Conservation (phyloP, 2,888 invertebrate genomes). For the Ypsolopha sequella region DNA sequence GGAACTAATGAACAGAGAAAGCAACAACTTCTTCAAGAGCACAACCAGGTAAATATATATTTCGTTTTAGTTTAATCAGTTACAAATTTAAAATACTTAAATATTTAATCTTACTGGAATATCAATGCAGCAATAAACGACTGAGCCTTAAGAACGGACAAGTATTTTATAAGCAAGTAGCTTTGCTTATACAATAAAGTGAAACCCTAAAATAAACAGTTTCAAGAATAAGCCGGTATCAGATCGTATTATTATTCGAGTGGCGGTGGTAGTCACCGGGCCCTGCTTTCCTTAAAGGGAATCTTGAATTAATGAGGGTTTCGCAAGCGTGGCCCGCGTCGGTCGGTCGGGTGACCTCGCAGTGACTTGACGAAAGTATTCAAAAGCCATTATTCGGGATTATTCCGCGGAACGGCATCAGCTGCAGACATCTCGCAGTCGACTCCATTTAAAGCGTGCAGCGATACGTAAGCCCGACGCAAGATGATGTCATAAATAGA, state of each 20-base stretch:
- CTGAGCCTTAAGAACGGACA: background rate
- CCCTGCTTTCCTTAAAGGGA: constrained; percentile 55
- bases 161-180: too few relatives aligned
- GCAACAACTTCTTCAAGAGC: constrained; percentile 91
- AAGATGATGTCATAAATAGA: constrained; percentile 72
- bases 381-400: constrained; percentile 63
- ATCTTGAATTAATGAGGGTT: constrained; percentile 59
- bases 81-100: too few relatives aligned
- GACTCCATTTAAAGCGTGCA: constrained; percentile 72
- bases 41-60: constrained; percentile 78
- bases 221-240: background rate
- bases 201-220: too few relatives aligned
- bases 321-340: constrained; percentile 48
- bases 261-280: constrained; percentile 35
- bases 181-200: too few relatives aligned
- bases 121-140: background rate
- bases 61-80: constrained; percentile 4
- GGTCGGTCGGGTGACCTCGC: constrained; percentile 23
- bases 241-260: constrained; percentile 38
- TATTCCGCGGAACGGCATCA: constrained; percentile 64
- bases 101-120: too few relatives aligned
- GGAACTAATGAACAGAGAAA: constrained; percentile 93
- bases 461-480: constrained; percentile 69
- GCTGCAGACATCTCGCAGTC: constrained; percentile 61
- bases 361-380: constrained; percentile 41